These are phyloP conservation scores for Sebastes oblongus DNA, from an alignment of 2,797 vertebrate species.

Conservation along the genomic window DNA sequence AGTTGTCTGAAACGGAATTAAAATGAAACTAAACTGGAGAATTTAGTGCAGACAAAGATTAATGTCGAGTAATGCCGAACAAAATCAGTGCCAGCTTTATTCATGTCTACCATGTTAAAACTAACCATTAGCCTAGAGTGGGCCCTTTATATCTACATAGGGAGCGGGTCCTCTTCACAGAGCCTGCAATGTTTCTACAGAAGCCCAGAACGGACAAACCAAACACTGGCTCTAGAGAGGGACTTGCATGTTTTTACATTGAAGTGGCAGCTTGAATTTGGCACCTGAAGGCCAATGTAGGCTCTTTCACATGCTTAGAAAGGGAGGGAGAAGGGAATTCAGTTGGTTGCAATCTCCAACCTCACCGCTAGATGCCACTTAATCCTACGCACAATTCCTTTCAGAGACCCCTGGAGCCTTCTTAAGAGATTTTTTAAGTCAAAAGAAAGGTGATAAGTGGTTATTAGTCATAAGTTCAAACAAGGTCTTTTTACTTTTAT, in stretches of 20 bases:
- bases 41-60: neutral
- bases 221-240: neutral
- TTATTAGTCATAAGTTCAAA: too few relatives aligned
- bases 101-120: neutral
- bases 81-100: neutral
- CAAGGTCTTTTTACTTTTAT: neutral
- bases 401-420: neutral
- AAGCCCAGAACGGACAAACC: rapidly evolving
- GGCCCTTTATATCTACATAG: too few relatives aligned
- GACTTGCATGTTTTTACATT: neutral
- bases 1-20: neutral
- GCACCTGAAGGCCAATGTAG: neutral
- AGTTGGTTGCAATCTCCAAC: neutral
- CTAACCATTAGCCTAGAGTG: neutral
- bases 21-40: neutral
- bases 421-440: neutral
- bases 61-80: neutral
- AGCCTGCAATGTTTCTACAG: neutral
- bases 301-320: neutral
- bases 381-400: neutral
- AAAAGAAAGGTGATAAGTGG: neutral
- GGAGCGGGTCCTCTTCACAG: neutral
- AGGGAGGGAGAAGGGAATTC: neutral
- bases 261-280: neutral
- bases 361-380: neutral